Evolutionary conservation across 2,797 vertebrate species (phyloP), one percentile per base, ranked within the genome.

Genomic region (Enteromius trimaculatus): DNA sequence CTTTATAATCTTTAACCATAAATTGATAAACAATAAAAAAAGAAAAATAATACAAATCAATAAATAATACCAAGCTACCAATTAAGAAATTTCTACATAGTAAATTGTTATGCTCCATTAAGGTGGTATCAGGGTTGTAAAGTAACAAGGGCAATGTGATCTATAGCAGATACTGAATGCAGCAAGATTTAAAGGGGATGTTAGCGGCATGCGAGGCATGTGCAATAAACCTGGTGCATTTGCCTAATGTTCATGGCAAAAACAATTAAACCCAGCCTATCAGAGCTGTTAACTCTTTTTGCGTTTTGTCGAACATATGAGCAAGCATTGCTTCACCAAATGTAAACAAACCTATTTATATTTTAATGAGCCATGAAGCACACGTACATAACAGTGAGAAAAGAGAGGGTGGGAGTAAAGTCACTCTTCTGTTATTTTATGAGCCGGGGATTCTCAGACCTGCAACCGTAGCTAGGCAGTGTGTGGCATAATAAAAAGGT

Each of bases 301-400:
- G 29, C 58, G n/a, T 83, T 81, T 42, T 82, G 77, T 81, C 51
- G 53, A 83, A 84, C 82, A 84, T 86, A 80, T 86, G 79, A 86
- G 86, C 82, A 87, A 90, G 86, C 85, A 84, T 85, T 85, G 84
- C 71, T 62, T 83, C 82, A n/a, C 85, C 80, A 84, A 88, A 88
- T 88, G 86, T 88, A 90, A 89, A 89, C 86, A 86, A 87, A 89
- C 82, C 86, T 86, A 86, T 87, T 89, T 77, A 86, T 84, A 84
- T 86, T 87, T 87, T 86, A 87, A 88, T 89, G 87, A 90, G 87
- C 79, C 86, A 86, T 87, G 87, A 86, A 87, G 55, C 62, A 11
- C 51, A 39, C 55, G 47, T 29, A 77, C 49, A 75, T 19, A 64
- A 78, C 49, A 74, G 66, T 80, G 62, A 39, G 58, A 68, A 75